Base-by-base conservation (phyloP, 2,888 invertebrate genomes). In the Microdon myrmicae region DNA sequence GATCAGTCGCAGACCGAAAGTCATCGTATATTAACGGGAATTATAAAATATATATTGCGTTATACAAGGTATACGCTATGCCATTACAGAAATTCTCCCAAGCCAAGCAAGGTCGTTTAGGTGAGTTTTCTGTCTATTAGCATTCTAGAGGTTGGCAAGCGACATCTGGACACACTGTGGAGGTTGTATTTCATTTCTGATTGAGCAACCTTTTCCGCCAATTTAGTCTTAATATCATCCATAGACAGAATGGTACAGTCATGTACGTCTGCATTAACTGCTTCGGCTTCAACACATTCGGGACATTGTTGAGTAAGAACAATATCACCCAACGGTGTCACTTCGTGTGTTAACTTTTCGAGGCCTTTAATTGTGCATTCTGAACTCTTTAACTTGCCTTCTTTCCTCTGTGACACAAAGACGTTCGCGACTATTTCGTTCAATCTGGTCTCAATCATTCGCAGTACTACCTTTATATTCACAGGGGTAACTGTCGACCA, bases 401-500 rank as follows among this genome's bases (percentile, higher is more conserved):
- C 71, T 20, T 68, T 69, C 3, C 78, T 72, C 43, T 79, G 75
- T 3, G 68, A 48, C 2, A 73, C 66, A 53, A 83, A 85, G 0
- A 79, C 83, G 1, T 82, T 80, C 70, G 84, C 81, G 2, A 84
- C 81, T 4, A 85, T 77, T 13, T 80, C 80, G 69, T 83, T 82
- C 3, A 83, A 79, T 34, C 84, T 83, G 1, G 75, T 61, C 70
- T 85, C 85, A 3, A 85, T 71, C 10, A 85, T 79, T 49, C 78
- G 78, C 0, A 85, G 75, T 71, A 84, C 85, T 48, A 82, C 81
- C 12, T 76, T 69, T 2, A 84, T 81, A 71, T 85, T 85, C 74
- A 83, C 82, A 26, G 81, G 80, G 75, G 87, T 79, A 71, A 88
- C 75, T 70, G 83, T 79, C 67, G 81, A 77, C 77, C 87, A 78